Evolutionary conservation across 2,888 invertebrate genomes (phyloP).

Genomic region (Scaptomyza cyrtandrae): DNA sequence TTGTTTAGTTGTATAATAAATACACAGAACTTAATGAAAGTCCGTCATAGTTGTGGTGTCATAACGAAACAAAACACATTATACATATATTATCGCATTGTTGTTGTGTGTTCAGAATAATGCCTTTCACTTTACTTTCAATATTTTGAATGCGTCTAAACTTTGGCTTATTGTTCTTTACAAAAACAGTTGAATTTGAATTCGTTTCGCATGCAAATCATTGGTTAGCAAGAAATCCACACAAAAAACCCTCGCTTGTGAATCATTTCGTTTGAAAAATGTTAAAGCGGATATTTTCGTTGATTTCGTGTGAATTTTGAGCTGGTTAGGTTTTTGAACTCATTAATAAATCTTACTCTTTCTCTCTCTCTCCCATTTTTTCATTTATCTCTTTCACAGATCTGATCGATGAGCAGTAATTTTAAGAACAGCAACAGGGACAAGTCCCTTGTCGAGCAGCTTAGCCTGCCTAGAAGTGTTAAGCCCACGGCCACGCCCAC

Average conservation of each 20-base stretch:
- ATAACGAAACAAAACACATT: constrained; percentile 45
- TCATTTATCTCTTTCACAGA: constrained; percentile 37
- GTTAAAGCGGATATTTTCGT: constrained; percentile 33
- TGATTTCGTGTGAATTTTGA: constrained; percentile 63
- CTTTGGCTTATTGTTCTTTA: constrained; percentile 58
- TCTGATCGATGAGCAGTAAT: constrained; percentile 72
- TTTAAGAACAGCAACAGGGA: constrained; percentile 74
- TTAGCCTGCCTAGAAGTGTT: constrained; percentile 62
- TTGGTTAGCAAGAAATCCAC: constrained; percentile 18
- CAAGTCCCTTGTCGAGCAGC: constrained; percentile 77
- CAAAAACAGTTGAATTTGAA: constrained; percentile 13
- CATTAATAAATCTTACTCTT: constrained; percentile 43
- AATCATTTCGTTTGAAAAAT: constrained; percentile 72
- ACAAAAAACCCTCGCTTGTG: constrained; percentile 50
- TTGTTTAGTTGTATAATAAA: constrained; percentile 57
- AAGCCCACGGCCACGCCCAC: constrained; percentile 48
- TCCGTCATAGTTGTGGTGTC: constrained; percentile 40
- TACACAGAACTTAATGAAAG: constrained; percentile 56
- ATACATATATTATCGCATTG: constrained; percentile 34
- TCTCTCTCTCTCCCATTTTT: constrained; percentile 15
- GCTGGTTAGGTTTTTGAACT: constrained; percentile 52
- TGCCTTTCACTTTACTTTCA: constrained; percentile 70
- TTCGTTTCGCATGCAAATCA: constrained; percentile 69
- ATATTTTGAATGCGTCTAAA: constrained; percentile 21
- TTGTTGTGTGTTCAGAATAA: constrained; percentile 40